Evolutionary conservation across 2,888 invertebrate species (phyloP).

Genomic region (Macaria notata): DNA sequence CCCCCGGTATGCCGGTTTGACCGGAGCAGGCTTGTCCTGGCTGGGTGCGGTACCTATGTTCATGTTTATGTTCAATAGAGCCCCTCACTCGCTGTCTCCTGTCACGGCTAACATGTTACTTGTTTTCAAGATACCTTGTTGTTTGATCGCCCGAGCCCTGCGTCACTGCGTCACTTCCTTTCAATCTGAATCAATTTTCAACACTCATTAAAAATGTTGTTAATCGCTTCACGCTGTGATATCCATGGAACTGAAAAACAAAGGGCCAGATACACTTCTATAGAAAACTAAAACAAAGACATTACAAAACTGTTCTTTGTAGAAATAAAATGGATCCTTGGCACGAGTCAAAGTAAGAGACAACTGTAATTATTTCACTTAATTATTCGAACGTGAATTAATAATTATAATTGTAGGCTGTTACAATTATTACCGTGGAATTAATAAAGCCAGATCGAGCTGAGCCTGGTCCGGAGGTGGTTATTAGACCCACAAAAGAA

Average conservation of each 20-base stretch:
- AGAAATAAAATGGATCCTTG: slow-evolving; percentile 35
- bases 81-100: too few species aligned
- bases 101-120: too few species aligned
- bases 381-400: slow-evolving; percentile 28
- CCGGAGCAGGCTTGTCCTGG: too few species aligned
- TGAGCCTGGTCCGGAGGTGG: too few species aligned
- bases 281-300: slow-evolving; percentile 19
- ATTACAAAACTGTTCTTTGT: slow-evolving; percentile 13
- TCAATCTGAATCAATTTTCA: not conserved
- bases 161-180: too few species aligned
- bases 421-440: too few species aligned
- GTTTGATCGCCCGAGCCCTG: too few species aligned
- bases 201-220: slow-evolving; percentile 3
- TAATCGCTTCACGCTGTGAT: slow-evolving; percentile 7
- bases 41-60: too few species aligned
- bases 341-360: slow-evolving; percentile 30
- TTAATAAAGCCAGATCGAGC: too few species aligned
- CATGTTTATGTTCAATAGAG: too few species aligned
- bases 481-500: slow-evolving; percentile 11
- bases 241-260: not conserved
- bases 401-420: slow-evolving; percentile 5
- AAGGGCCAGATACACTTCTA: not conserved
- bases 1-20: too few species aligned
- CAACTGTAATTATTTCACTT: slow-evolving; percentile 24
- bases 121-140: too few species aligned